Conservation (phyloP, 2,113 vertebrate genomes). For the Psophia crepitans region DNA sequence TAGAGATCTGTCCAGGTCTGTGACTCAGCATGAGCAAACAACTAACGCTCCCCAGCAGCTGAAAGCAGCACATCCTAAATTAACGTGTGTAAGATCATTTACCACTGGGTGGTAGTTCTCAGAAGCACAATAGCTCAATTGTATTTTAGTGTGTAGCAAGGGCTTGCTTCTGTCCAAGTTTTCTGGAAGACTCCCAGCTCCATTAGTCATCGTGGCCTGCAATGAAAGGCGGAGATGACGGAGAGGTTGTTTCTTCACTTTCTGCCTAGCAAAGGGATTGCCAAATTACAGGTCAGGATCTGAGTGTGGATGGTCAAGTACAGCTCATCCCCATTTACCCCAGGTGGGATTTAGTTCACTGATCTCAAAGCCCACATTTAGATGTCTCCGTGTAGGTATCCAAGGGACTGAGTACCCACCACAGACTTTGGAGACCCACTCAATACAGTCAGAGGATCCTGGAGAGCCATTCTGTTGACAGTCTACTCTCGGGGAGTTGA, state of each 20-base stretch:
- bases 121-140: background rate
- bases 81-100: rapidly evolving
- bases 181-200: background rate
- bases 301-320: background rate
- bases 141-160: background rate
- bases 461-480: background rate
- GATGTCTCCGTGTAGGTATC: background rate
- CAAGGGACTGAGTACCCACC: background rate
- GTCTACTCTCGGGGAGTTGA: background rate
- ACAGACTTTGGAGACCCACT: background rate
- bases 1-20: rapidly evolving
- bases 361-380: background rate
- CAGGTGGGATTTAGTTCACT: background rate
- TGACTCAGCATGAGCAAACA: background rate
- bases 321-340: background rate
- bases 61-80: background rate
- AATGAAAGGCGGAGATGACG: background rate
- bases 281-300: background rate
- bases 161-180: background rate
- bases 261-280: background rate
- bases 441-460: background rate
- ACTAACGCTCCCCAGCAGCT: background rate
- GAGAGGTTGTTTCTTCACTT: background rate
- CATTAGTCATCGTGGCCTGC: rapidly evolving
- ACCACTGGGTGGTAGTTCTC: background rate